Percentiles rank a stretch among this genome's conserved stretches.
phyloP scores from a whole-genome alignment of 2,113 vertebrate species.

The Paedocypris sp. region DNA sequence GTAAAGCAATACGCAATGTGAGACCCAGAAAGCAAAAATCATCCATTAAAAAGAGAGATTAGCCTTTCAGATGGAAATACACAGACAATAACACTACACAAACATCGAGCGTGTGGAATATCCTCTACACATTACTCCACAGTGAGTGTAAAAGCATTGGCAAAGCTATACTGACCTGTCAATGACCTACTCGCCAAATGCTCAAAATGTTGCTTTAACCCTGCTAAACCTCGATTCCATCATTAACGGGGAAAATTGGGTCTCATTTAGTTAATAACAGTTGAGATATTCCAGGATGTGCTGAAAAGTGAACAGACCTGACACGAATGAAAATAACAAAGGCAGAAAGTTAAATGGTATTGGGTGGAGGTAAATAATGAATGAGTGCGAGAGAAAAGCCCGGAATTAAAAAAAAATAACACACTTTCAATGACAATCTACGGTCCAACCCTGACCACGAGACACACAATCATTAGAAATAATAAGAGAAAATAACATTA shows the following conservation, averaged over 20 bases:
- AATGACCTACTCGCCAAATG: constrained; percentile 41
- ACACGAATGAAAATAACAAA: constrained; percentile 21
- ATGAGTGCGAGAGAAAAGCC: constrained; percentile 14
- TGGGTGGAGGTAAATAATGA: constrained; percentile 13
- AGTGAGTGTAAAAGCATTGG: neutral
- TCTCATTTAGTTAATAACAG: constrained; percentile 63
- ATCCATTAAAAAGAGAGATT: neutral
- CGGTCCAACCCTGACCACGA: constrained; percentile 39
- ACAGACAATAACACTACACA: neutral
- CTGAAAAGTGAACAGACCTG: constrained; percentile 39
- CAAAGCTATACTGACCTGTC: constrained; percentile 31
- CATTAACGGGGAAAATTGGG: constrained; percentile 61
- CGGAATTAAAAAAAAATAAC: constrained; percentile 41
- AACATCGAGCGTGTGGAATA: neutral
- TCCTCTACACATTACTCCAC: neutral
- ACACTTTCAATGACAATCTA: constrained; percentile 44
- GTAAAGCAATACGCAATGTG: neutral
- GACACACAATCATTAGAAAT: no score
- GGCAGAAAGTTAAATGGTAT: constrained; percentile 19
- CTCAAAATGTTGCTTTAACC: constrained; percentile 56
- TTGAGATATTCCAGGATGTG: constrained; percentile 42
- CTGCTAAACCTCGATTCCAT: constrained; percentile 38
- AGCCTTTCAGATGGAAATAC: neutral
- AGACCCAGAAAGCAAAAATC: neutral
- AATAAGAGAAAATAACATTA: no score